phyloP scores from a whole-genome alignment of 2,797 vertebrate genomes.

The Chlorospingus flavigularis region DNA sequence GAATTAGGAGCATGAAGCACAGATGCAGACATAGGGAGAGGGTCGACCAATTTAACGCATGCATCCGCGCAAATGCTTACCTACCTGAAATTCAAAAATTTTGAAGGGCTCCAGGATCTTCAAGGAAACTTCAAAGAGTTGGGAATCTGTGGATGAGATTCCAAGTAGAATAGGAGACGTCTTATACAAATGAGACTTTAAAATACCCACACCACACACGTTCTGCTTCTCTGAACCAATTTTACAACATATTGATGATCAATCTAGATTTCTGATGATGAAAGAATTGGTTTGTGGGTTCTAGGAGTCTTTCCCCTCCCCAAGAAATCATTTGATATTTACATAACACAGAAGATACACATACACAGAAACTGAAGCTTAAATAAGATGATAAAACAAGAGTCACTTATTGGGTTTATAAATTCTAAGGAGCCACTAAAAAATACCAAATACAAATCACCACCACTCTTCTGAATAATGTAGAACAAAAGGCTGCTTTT shows the following conservation, averaged over 20 bases:
- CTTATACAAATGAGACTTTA: conserved; percentile 52
- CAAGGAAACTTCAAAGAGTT: conserved; percentile 72
- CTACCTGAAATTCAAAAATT: conserved; percentile 74
- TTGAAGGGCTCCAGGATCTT: conserved; percentile 69
- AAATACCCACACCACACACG: not conserved
- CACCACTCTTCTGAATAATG: not conserved
- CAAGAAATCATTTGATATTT: not conserved
- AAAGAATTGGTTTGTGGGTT: not conserved
- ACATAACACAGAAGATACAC: not conserved
- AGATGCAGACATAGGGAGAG: conserved; percentile 71
- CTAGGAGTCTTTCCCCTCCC: not conserved
- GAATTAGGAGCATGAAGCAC: conserved; percentile 65
- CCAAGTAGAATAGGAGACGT: conserved; percentile 68
- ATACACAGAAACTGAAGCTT: not conserved
- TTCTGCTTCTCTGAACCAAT: not conserved
- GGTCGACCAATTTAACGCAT: conserved; percentile 73
- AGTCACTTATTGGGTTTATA: not conserved
- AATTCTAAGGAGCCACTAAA: not conserved
- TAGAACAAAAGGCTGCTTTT: not conserved
- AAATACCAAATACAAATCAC: not conserved
- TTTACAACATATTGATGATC: not conserved
- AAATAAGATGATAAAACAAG: not conserved
- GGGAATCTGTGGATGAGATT: conserved; percentile 71
- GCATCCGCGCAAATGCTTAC: conserved; percentile 69
- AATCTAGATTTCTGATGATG: not conserved